Base-by-base conservation (phyloP, 1,140 invertebrate genomes). In the Ostrea denselamellosa region DNA sequence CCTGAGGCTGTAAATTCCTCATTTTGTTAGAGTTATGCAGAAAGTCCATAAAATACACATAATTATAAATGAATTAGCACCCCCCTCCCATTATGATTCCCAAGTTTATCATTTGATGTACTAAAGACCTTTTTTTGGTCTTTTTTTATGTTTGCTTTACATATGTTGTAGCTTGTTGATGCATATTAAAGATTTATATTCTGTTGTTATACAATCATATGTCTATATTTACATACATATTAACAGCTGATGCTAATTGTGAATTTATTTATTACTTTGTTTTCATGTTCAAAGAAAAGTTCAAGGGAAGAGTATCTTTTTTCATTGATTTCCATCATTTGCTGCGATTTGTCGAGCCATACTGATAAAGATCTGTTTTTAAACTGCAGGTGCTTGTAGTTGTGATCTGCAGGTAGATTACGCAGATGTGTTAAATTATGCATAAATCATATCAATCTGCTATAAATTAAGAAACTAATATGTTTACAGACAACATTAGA, bases 131-230 rank as follows among this genome's bases (percentile, higher is more conserved):
- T 22, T 25, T 77, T 1, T 77, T 22, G 25, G 12, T 14, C 0
- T 62, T 62, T 62, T 71, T 71, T 71, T 28, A 22, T 77, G 34
- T 28, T 34, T 77, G 68, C 28, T 62, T 62, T 62, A 62, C 28
- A 28, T 77, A 28, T 34, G 68, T 77, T 77, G 25, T 28, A 28
- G 68, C 10, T 77, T 77, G 68, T 77, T 77, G 68, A 77, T 77
- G 68, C 5, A 77, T 77, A 28, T 77, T 68, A 68, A 44, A 22
- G 25, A 68, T 22, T 25, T 25, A 28, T 77, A 77, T 77, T 28
- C 28, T 77, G 5, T 25, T 77, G 28, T 77, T 77, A 28, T 77
- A 77, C 68, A 77, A 34, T 77, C 28, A 77, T 34, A 77, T 77
- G 25, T 44, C 25, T 77, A 34, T 77, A 77, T 58, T 17, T 62